Conservation (phyloP, 2,888 invertebrate species). For the Apamea crenata region DNA sequence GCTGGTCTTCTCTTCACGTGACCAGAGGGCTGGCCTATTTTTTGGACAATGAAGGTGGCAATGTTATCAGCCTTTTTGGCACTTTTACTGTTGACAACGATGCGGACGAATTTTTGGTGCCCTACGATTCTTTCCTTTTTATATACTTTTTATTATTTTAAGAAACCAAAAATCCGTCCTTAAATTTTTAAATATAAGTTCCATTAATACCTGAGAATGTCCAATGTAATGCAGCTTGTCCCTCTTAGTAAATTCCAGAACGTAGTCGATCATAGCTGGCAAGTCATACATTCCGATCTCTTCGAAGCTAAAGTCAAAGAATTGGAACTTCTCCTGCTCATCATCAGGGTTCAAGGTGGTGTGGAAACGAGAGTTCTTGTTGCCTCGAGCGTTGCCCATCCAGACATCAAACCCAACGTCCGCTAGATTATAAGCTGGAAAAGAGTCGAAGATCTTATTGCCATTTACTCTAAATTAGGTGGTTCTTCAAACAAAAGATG, state of each 20-base stretch:
- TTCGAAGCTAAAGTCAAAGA: constrained; percentile 84
- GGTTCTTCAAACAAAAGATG: neutral
- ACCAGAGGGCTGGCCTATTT: too few relatives aligned
- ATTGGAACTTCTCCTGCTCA: constrained; percentile 67
- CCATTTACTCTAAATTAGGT: too few relatives aligned
- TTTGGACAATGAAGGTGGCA: neutral
- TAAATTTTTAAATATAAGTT: neutral
- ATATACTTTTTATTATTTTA: neutral
- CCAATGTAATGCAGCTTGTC: constrained; percentile 82
- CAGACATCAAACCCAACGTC: constrained; percentile 94
- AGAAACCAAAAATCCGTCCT: neutral
- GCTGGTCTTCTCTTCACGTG: too few relatives aligned
- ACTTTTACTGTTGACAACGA: neutral
- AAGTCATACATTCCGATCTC: constrained; percentile 82
- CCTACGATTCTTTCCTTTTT: neutral
- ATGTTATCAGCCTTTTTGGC: neutral
- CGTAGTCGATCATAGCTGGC: constrained; percentile 82
- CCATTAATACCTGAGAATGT: constrained; percentile 76
- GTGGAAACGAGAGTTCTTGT: constrained; percentile 92
- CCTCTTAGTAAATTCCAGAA: constrained; percentile 73
- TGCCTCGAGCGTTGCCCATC: constrained; percentile 96
- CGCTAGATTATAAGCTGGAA: constrained; percentile 92
- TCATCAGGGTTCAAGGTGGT: constrained; percentile 76
- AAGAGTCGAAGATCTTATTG: neutral
- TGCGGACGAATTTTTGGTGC: neutral